Evolutionary conservation across 1,140 invertebrate species (phyloP).

Genomic region (Formica selysi): DNA sequence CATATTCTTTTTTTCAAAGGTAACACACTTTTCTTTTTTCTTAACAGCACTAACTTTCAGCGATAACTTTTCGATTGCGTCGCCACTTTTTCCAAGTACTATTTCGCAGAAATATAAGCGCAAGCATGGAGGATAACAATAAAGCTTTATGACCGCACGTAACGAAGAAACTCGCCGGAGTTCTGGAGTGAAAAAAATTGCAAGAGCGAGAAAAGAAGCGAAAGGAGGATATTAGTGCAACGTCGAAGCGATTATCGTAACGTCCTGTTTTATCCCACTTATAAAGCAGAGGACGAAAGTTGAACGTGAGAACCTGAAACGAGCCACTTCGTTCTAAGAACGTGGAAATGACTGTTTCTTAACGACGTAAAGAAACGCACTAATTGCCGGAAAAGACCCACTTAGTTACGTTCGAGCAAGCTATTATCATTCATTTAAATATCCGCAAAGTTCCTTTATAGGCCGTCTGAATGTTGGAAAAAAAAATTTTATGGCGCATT

Average conservation of each 20-base stretch:
- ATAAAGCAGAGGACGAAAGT: background rate
- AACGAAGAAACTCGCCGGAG: slow-evolving; percentile 13
- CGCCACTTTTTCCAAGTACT: background rate
- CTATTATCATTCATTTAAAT: slow-evolving; percentile 55
- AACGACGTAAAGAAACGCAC: slow-evolving; percentile 41
- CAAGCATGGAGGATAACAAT: background rate
- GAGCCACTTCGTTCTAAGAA: slow-evolving; percentile 45
- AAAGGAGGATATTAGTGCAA: slow-evolving; percentile 25
- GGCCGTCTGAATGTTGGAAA: background rate
- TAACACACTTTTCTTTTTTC: background rate
- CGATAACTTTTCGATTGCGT: slow-evolving; percentile 7
- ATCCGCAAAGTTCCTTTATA: slow-evolving; percentile 22
- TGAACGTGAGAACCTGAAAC: slow-evolving; percentile 23
- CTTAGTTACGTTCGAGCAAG: slow-evolving; percentile 10
- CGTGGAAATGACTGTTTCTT: slow-evolving; percentile 37
- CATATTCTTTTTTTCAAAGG: background rate
- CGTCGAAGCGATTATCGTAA: slow-evolving; percentile 48
- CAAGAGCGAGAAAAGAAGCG: background rate
- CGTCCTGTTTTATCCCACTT: slow-evolving; percentile 11
- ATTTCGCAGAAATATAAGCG: background rate
- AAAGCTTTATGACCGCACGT: slow-evolving; percentile 42
- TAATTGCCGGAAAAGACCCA: slow-evolving; percentile 17
- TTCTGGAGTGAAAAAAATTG: slow-evolving; percentile 15
- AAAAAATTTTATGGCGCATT: background rate
- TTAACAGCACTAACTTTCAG: slow-evolving; percentile 23